Evolutionary conservation across 2,113 vertebrate species (phyloP), one percentile per base, ranked within the genome.

Genomic region (Lanius ludovicianus): DNA sequence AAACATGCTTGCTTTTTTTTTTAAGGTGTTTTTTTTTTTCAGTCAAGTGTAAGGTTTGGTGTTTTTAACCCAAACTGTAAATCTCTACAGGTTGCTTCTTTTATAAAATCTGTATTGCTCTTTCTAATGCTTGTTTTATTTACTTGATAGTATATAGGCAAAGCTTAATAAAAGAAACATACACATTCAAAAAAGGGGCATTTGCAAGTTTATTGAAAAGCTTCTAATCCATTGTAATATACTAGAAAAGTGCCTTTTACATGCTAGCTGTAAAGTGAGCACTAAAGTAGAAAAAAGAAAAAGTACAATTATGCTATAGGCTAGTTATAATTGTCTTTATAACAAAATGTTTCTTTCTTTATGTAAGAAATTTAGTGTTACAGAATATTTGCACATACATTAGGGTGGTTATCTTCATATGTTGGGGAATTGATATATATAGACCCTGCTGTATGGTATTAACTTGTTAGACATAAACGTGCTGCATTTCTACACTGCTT

Each of bases 141-240:
- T 81, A 81, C 10, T 39, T 55, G 15, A n/a, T 23, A 60, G 2
- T 35, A 60, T 24, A 15, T 53, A 70, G 42, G 11, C 13, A 62
- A 86, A 67, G 2, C 57, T 57, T 63, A 81, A 65, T 44, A n/a
- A 80, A 89, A 77, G 65, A 16, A 70, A 31, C 3, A 53, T 14
- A 7, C 4, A 30, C 15, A 19, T 86, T 53, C 7, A 49, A 63
- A 62, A 87, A 65, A 47, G 8, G 0, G 1, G 0, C 0, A 9
- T 31, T 47, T 60, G 23, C 17, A 14, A 69, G 22, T 20, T 62
- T 49, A 55, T 60, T 47, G 15, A 91, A 86, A n/a, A 77, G 4
- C 12, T 78, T 63, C 17, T 81, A 6, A 67, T 87, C 23, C 18
- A 11, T 24, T 50, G 7, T 37, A 63, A 17, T 77, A 15, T 46